Percentiles rank a stretch among this genome's conserved stretches.
phyloP scores from a whole-genome alignment of 2,888 invertebrate species.

The Hirtodrosophila cameraria region DNA sequence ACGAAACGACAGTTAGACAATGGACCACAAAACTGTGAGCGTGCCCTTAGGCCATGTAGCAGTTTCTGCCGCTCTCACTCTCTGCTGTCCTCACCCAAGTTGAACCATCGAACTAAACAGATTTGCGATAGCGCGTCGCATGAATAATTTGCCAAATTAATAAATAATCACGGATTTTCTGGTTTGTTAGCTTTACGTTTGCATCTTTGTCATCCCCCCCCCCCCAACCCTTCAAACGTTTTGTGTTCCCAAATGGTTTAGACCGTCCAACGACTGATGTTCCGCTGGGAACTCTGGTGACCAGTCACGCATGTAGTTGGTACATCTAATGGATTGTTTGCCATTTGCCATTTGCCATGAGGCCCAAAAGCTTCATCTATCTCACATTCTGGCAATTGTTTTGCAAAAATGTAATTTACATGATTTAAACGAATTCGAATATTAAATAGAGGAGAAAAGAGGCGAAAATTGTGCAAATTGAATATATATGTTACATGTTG shows the following conservation, averaged over 20 bases:
- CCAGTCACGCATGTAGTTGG: slow-evolving; percentile 61
- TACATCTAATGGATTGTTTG: slow-evolving; percentile 65
- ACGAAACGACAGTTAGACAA: slow-evolving; percentile 18
- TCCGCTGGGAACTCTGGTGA: slow-evolving; percentile 39
- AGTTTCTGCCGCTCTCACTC: slow-evolving; percentile 6
- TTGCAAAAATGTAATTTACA: slow-evolving; percentile 35
- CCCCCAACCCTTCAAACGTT: slow-evolving; percentile 2
- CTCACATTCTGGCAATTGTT: slow-evolving; percentile 6
- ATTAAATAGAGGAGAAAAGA: too few species aligned
- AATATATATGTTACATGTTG: slow-evolving; percentile 13
- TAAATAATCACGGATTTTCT: slow-evolving; percentile 75
- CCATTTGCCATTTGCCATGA: slow-evolving; percentile 44
- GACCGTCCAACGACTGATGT: slow-evolving; percentile 18
- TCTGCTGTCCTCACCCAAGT: neutral
- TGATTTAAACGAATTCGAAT: slow-evolving; percentile 24
- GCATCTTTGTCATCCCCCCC: slow-evolving; percentile 12
- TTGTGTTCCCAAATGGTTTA: slow-evolving; percentile 35
- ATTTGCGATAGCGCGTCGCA: slow-evolving; percentile 61
- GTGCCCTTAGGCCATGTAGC: slow-evolving; percentile 27
- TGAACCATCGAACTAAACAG: slow-evolving; percentile 49
- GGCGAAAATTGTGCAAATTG: slow-evolving; percentile 24
- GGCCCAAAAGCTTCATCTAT: slow-evolving; percentile 13
- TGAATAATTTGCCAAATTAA: slow-evolving; percentile 75
- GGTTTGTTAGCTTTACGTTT: slow-evolving; percentile 67
- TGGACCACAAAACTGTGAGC: slow-evolving; percentile 37